These are phyloP conservation scores for Drosophila prosaltans DNA, from an alignment of 1,140 invertebrate species.

Conservation along the genomic window DNA sequence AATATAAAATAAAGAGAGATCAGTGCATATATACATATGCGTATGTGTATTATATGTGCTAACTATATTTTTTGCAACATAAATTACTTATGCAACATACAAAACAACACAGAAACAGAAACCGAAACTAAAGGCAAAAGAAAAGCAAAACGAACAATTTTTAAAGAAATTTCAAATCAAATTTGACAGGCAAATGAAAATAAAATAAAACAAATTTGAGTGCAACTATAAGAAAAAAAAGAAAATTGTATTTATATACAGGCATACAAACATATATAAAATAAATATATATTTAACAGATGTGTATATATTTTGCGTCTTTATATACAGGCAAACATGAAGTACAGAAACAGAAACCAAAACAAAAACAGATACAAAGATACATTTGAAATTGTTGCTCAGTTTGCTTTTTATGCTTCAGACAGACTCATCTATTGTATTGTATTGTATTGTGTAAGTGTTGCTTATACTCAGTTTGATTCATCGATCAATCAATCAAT, in stretches of 20 bases:
- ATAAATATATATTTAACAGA: conserved; percentile 53
- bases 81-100: conserved; percentile 53
- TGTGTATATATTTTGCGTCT: conserved; percentile 70
- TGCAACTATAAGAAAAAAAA: background rate
- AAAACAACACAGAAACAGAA: conserved; percentile 19
- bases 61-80: conserved; percentile 76
- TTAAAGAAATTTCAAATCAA: conserved; percentile 37
- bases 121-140: conserved; percentile 50
- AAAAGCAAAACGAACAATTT: conserved; percentile 49
- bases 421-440: conserved; percentile 24
- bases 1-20: conserved; percentile 30
- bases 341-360: conserved; percentile 4
- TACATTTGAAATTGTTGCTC: conserved; percentile 44
- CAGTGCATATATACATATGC: conserved; percentile 19
- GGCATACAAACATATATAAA: conserved; percentile 32
- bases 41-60: conserved; percentile 27
- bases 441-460: conserved; percentile 2
- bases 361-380: conserved; percentile 19
- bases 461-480: conserved; percentile 14
- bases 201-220: conserved; percentile 9
- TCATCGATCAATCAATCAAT: conserved; percentile 29
- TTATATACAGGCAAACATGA: conserved; percentile 63
- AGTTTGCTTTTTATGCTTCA: conserved; percentile 71
- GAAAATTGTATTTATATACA: conserved; percentile 4
- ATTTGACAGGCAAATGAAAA: background rate